A percentile compares a stretch with the other conserved stretches of the same genome.
These are phyloP conservation scores for Sympetrum striolatum DNA, from an alignment of 2,888 invertebrate genomes.

Conservation along the genomic window DNA sequence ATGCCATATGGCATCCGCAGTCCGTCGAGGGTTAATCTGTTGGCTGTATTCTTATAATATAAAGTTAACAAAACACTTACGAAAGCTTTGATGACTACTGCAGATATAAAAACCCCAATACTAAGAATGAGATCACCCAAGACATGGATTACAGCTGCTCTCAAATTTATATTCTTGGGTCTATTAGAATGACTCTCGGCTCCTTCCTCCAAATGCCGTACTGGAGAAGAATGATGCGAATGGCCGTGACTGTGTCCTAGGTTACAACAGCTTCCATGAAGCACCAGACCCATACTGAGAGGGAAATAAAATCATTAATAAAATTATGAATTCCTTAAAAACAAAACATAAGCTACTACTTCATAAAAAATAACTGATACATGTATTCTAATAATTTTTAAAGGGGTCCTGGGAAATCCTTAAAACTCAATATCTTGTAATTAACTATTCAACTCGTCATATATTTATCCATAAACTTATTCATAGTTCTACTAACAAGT, in stretches of 20 bases:
- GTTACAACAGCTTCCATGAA: constrained; percentile 68
- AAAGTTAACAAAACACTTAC: constrained; percentile 61
- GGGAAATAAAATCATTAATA: constrained; percentile 31
- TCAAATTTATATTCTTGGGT: constrained; percentile 73
- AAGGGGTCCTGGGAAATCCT: too few species aligned
- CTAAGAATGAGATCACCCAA: constrained; percentile 89
- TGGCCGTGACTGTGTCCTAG: constrained; percentile 48
- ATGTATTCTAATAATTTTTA: too few species aligned
- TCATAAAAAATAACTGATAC: too few species aligned
- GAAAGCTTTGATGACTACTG: constrained; percentile 80
- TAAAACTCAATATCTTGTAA: too few species aligned
- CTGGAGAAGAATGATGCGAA: constrained; percentile 58
- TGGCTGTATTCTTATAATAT: neutral
- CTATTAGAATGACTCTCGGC: neutral
- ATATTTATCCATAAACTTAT: too few species aligned
- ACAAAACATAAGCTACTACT: too few species aligned
- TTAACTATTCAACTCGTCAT: too few species aligned
- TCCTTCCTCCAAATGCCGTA: constrained; percentile 47
- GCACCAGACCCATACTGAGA: constrained; percentile 77
- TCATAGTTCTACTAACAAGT: too few species aligned
- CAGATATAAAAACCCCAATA: constrained; percentile 83
- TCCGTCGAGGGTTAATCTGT: too few species aligned
- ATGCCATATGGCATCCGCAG: too few species aligned
- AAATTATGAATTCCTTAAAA: too few species aligned
- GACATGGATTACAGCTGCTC: constrained; percentile 89